Evolutionary conservation across 2,888 invertebrate genomes (phyloP).

Genomic region (Leptinotarsa rubiginosa): DNA sequence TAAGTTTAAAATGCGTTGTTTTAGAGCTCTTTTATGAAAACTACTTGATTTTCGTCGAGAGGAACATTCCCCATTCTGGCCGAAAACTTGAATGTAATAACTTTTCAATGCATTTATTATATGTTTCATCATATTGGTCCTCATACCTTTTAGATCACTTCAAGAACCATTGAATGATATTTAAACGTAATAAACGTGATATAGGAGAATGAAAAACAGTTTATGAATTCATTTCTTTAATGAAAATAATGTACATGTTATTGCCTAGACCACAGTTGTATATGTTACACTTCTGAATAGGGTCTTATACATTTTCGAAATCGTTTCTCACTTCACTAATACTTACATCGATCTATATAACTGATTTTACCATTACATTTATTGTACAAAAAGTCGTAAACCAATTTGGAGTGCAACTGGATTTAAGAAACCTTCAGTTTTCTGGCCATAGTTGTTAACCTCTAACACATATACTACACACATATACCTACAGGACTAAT

Average conservation of each 20-base stretch:
- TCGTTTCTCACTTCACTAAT: conserved; percentile 45
- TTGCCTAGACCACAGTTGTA: conserved; percentile 68
- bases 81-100: no score
- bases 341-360: conserved; percentile 48
- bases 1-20: no score
- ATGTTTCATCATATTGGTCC: no score
- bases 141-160: no score
- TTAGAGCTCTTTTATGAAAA: no score
- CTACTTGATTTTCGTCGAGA: no score
- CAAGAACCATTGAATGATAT: no score
- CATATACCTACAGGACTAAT: conserved; percentile 59
- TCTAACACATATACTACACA: conserved; percentile 60
- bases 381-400: conserved; percentile 43
- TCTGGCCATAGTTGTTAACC: conserved; percentile 41
- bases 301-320: conserved; percentile 59
- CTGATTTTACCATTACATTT: conserved; percentile 41
- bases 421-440: conserved; percentile 31
- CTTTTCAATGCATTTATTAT: no score
- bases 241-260: conserved; percentile 70
- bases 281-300: conserved; percentile 67
- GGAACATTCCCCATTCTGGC: no score
- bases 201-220: neutral
- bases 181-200: no score
- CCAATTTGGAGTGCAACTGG: conserved; percentile 38
- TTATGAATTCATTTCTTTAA: conserved; percentile 68